Conservation (phyloP, 2,113 vertebrate genomes). For the Hippolais icterina region DNA sequence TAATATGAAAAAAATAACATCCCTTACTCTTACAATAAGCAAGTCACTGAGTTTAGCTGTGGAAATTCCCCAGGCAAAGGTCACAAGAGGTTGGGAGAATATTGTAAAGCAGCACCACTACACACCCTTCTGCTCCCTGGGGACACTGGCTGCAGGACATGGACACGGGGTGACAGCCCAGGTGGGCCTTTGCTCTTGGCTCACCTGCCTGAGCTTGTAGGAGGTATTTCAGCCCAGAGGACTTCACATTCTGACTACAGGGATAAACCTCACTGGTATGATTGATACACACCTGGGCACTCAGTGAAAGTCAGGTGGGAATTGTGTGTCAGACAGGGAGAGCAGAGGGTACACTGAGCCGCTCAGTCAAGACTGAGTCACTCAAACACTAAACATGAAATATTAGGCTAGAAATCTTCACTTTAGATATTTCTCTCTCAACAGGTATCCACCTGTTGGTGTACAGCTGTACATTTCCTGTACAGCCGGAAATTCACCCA, state of each 20-base stretch:
- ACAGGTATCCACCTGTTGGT: too few species aligned
- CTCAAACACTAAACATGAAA: neutral
- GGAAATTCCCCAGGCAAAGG: neutral
- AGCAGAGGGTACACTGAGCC: rapidly evolving
- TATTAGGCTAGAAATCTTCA: neutral
- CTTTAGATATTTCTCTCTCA: neutral
- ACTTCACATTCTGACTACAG: neutral
- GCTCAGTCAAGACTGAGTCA: neutral
- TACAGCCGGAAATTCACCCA: neutral
- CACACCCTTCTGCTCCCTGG: neutral
- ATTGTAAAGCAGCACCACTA: neutral
- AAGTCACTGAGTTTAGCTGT: neutral
- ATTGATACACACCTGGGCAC: neutral
- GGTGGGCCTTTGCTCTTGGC: rapidly evolving
- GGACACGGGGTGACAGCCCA: rapidly evolving
- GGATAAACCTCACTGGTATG: neutral
- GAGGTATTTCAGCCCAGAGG: neutral
- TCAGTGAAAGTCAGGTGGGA: neutral
- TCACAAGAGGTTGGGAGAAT: neutral
- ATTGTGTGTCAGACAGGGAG: rapidly evolving
- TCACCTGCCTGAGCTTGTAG: neutral
- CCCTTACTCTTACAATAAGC: neutral
- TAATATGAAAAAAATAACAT: neutral
- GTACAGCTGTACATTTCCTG: too few species aligned
- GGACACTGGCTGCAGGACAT: neutral